Conservation (phyloP, 2,888 invertebrate genomes). For the Ornithoptera alexandrae region DNA sequence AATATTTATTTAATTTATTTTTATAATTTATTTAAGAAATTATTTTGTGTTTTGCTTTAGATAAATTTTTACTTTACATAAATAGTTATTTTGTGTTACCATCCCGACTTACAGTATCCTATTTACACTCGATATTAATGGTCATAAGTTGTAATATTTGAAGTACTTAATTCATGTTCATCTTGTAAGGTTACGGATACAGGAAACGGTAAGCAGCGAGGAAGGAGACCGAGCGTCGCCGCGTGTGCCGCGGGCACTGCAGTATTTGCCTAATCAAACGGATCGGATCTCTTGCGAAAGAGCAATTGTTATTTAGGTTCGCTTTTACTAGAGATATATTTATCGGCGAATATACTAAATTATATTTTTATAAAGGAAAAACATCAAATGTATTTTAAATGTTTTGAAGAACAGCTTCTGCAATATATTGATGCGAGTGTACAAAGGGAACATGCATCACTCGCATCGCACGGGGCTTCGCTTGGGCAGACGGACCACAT, state of each 20-base stretch:
- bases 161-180: slow-evolving; percentile 20
- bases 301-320: slow-evolving; percentile 3
- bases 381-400: slow-evolving; percentile 2
- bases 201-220: not conserved
- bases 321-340: slow-evolving; percentile 3
- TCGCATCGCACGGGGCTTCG: slow-evolving; percentile 2
- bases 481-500: not conserved
- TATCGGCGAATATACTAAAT: slow-evolving; percentile 11
- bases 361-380: slow-evolving; percentile 22
- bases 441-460: not conserved
- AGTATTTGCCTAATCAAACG: not conserved
- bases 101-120: slow-evolving; percentile 13
- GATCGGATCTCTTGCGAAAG: slow-evolving; percentile 1
- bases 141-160: slow-evolving; percentile 5
- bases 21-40: slow-evolving; percentile 17
- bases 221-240: not conserved
- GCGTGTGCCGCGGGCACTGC: not conserved
- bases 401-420: slow-evolving; percentile 1
- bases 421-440: not conserved
- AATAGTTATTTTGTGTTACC: slow-evolving; percentile 18
- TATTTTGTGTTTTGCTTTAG: not conserved
- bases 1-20: slow-evolving; percentile 10
- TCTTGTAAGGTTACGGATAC: not conserved
- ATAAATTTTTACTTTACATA: slow-evolving; percentile 7
- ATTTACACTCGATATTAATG: slow-evolving; percentile 1